phyloP scores from a whole-genome alignment of 2,797 vertebrate genomes.

The Sebastes paucispinis region DNA sequence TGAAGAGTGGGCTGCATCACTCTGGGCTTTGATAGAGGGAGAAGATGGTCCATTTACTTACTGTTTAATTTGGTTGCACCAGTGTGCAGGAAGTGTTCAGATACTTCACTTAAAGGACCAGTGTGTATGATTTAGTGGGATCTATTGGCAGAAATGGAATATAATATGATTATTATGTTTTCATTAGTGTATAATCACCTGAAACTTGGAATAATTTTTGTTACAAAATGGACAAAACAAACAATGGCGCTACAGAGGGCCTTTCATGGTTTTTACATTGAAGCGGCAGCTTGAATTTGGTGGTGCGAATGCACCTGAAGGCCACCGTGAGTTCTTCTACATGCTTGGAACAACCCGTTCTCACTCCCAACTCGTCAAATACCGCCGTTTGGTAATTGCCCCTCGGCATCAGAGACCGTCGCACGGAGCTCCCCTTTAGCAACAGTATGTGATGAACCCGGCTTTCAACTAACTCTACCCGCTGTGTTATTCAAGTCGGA shows the following conservation, averaged over 20 bases:
- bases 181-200: background rate
- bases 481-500: no score
- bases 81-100: background rate
- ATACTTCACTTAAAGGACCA: background rate
- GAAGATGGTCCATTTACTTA: constrained; percentile 21
- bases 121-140: background rate
- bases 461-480: no score
- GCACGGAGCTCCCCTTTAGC: no score
- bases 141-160: background rate
- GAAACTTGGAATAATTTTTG: background rate
- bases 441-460: no score
- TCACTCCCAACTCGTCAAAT: no score
- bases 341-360: no score
- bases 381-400: no score
- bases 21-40: constrained; percentile 10
- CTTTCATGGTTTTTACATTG: background rate
- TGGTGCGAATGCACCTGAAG: background rate
- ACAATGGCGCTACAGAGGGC: no score
- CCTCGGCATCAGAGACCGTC: no score
- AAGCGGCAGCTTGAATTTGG: background rate
- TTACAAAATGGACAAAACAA: no score
- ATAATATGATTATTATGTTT: background rate
- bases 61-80: constrained; percentile 44
- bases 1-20: background rate
- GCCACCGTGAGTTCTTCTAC: no score